These are phyloP conservation scores for Grapholita molesta DNA, from an alignment of 1,140 invertebrate species.

Conservation along the genomic window DNA sequence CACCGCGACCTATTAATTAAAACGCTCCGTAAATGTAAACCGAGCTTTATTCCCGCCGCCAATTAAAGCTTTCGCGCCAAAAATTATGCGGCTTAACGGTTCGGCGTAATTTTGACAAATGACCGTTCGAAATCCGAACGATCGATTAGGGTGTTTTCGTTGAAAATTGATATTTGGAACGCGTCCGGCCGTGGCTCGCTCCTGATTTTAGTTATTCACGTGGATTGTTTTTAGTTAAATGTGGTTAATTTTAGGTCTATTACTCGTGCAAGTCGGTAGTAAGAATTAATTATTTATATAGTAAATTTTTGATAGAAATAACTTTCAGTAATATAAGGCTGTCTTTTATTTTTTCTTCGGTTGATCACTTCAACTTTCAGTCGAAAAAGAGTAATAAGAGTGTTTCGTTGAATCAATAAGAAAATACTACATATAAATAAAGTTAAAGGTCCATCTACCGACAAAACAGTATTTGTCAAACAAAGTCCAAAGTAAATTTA, in stretches of 20 bases:
- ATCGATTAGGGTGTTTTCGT: conserved; percentile 40
- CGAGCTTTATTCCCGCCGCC: conserved; percentile 67
- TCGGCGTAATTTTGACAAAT: conserved; percentile 69
- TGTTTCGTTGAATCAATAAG: too few species aligned
- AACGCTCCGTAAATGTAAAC: conserved; percentile 75
- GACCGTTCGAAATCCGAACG: conserved; percentile 53
- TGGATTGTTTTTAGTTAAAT: background rate
- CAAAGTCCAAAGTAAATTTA: background rate
- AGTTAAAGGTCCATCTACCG: background rate
- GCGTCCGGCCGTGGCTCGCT: background rate
- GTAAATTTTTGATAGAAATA: too few species aligned
- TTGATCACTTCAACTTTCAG: too few species aligned
- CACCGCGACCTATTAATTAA: conserved; percentile 64
- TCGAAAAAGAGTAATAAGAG: too few species aligned
- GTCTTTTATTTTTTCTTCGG: too few species aligned
- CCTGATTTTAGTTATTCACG: background rate
- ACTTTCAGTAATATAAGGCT: too few species aligned
- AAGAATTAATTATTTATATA: too few species aligned
- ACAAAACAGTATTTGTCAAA: background rate
- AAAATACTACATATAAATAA: background rate
- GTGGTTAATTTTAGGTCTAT: background rate
- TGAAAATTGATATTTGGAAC: conserved; percentile 17
- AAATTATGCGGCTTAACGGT: conserved; percentile 70
- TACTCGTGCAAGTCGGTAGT: background rate
- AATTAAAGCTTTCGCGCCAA: conserved; percentile 67